Conservation (phyloP, 2,888 invertebrate genomes). For the Pachycephus smyrnensis region DNA sequence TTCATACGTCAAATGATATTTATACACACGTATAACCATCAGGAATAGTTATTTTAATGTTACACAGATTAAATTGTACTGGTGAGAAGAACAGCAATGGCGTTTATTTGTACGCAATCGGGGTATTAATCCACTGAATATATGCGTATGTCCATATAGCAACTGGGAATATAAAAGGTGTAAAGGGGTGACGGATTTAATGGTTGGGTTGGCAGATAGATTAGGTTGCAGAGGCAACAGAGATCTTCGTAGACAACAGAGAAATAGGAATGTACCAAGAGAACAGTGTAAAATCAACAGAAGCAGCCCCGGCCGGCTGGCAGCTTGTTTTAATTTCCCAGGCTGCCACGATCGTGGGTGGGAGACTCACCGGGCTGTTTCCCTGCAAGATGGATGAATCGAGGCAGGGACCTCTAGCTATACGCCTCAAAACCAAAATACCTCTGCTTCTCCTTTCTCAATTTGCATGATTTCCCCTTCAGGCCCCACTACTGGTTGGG, state of each 20-base stretch:
- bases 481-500: background rate
- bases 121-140: background rate
- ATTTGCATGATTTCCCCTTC: background rate
- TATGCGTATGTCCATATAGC: background rate
- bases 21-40: background rate
- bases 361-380: conserved; percentile 18
- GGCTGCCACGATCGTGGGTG: conserved; percentile 45
- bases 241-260: background rate
- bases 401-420: conserved; percentile 2
- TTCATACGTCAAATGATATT: background rate
- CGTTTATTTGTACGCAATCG: background rate
- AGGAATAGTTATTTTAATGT: background rate
- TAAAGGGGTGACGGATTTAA: background rate
- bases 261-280: conserved; percentile 18
- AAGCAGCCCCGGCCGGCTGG: conserved; percentile 53
- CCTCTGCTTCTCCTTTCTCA: background rate
- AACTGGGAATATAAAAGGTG: background rate
- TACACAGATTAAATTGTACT: background rate
- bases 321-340: conserved; percentile 63
- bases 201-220: background rate
- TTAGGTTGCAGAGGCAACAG: background rate
- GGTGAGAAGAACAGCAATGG: background rate
- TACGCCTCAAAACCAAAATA: background rate
- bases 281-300: conserved; percentile 54
- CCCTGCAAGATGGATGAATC: conserved; percentile 18